phyloP scores from a whole-genome alignment of 2,797 vertebrate species.

The Clarias laeviceps region DNA sequence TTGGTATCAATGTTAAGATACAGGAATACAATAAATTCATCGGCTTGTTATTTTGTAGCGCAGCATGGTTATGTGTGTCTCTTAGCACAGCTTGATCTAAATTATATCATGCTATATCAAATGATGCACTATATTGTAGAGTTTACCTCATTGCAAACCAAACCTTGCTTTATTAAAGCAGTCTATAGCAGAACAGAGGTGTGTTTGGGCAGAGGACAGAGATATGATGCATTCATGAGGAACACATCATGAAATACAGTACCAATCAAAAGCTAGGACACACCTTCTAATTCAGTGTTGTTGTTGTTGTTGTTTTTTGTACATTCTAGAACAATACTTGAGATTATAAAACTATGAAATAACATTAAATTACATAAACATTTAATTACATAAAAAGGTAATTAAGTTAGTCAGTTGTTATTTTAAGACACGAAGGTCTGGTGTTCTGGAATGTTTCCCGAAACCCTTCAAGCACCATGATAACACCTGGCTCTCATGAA shows the following conservation, averaged over 20 bases:
- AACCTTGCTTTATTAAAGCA: constrained; percentile 4
- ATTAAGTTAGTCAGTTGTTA: no score
- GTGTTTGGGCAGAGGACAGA: not conserved
- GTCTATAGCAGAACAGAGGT: not conserved
- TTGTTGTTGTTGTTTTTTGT: no score
- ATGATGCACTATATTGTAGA: not conserved
- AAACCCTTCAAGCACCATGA: no score
- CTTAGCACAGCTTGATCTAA: not conserved
- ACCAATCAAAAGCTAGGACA: no score
- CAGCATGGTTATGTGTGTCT: not conserved
- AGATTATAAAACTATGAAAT: no score
- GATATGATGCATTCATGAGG: not conserved
- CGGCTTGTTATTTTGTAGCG: not conserved
- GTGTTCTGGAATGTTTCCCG: no score
- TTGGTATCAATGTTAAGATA: not conserved
- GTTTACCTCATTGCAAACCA: not conserved
- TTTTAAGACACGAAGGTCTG: no score
- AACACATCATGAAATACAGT: not conserved
- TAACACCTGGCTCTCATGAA: no score
- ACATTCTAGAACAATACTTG: no score
- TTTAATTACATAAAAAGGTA: no score
- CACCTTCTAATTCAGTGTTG: no score
- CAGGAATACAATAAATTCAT: not conserved
- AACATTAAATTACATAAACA: no score
- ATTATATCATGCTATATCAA: not conserved